Conservation (phyloP, 2,113 vertebrate genomes). For the Chroicocephalus ridibundus region DNA sequence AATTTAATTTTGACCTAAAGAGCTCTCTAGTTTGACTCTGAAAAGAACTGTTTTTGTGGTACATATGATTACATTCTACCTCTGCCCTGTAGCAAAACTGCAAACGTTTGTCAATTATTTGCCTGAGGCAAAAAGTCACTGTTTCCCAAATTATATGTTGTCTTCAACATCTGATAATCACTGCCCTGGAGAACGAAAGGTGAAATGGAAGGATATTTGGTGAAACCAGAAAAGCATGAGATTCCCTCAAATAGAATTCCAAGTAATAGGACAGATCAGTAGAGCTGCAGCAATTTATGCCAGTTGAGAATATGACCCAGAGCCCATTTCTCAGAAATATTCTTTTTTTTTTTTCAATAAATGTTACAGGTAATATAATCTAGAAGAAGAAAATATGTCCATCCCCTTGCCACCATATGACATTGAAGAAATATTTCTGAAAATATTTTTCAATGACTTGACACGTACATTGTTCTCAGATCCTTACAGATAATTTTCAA, state of each 20-base stretch:
- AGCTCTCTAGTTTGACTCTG: neutral
- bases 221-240: neutral
- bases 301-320: neutral
- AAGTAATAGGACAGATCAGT: neutral
- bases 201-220: slow-evolving; percentile 29
- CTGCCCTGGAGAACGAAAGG: slow-evolving; percentile 31
- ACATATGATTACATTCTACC: slow-evolving; percentile 50
- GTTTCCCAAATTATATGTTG: neutral
- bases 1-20: slow-evolving; percentile 8
- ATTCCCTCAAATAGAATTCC: neutral
- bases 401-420: neutral
- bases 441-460: neutral
- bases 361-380: neutral
- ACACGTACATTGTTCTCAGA: neutral
- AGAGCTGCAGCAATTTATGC: neutral
- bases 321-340: neutral
- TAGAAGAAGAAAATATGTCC: neutral
- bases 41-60: slow-evolving; percentile 10
- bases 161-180: slow-evolving; percentile 52
- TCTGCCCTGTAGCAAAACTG: slow-evolving; percentile 50
- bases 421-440: neutral
- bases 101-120: slow-evolving; percentile 52
- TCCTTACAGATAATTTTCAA: neutral
- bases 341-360: neutral
- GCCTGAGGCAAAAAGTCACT: slow-evolving; percentile 34